Percentiles rank a stretch among this genome's conserved stretches.
phyloP scores from a whole-genome alignment of 2,888 invertebrate genomes.

The Netelia inedita region DNA sequence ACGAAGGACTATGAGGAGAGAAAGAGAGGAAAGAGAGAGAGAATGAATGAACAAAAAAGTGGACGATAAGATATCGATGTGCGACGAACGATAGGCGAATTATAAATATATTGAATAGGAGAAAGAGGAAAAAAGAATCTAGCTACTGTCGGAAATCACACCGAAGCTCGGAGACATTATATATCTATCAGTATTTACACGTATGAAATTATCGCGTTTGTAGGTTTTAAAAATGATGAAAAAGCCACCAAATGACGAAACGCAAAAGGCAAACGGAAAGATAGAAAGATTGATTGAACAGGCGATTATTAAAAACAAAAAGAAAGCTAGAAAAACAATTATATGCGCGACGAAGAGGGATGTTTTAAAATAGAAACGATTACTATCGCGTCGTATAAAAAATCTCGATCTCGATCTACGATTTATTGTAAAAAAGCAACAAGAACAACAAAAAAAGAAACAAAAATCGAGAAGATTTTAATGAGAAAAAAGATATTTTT shows the following conservation, averaged over 20 bases:
- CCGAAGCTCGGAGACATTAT: slow-evolving; percentile 72
- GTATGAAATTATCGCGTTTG: slow-evolving; percentile 67
- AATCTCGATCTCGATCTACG: slow-evolving; percentile 44
- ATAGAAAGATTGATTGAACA: slow-evolving; percentile 4
- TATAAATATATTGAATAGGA: slow-evolving; percentile 69
- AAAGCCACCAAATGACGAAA: slow-evolving; percentile 23
- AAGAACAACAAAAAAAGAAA: slow-evolving; percentile 16
- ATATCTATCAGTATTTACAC: slow-evolving; percentile 83
- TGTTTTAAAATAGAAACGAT: slow-evolving; percentile 13
- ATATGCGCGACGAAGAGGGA: neutral
- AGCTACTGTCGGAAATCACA: slow-evolving; percentile 44
- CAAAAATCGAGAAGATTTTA: slow-evolving; percentile 8
- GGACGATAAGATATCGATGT: slow-evolving; percentile 27
- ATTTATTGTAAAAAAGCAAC: slow-evolving; percentile 51
- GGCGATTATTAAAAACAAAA: slow-evolving; percentile 7
- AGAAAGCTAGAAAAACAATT: slow-evolving; percentile 5
- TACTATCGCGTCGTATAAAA: slow-evolving; percentile 1
- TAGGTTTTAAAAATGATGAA: slow-evolving; percentile 60
- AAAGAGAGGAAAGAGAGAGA: slow-evolving; percentile 36
- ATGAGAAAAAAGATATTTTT: slow-evolving; percentile 5
- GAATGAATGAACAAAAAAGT: slow-evolving; percentile 29
- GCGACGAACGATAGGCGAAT: slow-evolving; percentile 43
- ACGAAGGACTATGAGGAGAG: neutral
- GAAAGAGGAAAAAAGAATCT: slow-evolving; percentile 48
- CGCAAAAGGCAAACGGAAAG: slow-evolving; percentile 20